Conservation (phyloP, 2,797 vertebrate species). For the Gadopsis marmoratus region DNA sequence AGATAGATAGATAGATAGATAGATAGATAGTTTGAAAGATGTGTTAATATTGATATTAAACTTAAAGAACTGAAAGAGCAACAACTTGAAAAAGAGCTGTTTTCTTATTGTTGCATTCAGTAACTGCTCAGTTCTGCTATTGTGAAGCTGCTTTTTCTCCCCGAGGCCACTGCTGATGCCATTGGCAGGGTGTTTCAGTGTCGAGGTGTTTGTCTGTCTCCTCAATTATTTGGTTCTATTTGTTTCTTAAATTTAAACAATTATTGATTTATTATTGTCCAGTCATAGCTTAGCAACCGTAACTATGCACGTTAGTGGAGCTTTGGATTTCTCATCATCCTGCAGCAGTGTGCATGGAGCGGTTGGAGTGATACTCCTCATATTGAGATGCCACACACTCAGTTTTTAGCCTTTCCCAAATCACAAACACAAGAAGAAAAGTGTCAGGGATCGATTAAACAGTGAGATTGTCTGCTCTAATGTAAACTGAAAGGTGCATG, state of each 20-base stretch:
- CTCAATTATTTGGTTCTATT: not conserved
- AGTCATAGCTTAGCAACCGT: not conserved
- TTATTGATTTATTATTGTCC: not conserved
- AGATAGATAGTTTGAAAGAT: not conserved
- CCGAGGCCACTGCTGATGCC: not conserved
- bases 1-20: too few relatives aligned
- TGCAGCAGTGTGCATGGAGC: not conserved
- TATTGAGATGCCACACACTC: not conserved
- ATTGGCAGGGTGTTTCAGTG: constrained; percentile 5
- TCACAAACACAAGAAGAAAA: not conserved
- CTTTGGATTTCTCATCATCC: not conserved
- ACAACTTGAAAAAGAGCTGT: not conserved
- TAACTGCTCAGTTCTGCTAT: constrained; percentile 4
- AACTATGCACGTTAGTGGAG: not conserved
- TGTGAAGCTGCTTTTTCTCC: constrained; percentile 4
- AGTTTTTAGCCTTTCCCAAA: not conserved
- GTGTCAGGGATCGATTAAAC: not conserved
- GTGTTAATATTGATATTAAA: not conserved
- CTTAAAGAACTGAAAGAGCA: not conserved
- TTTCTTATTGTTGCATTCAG: not conserved
- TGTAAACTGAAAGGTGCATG: not conserved
- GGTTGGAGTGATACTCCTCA: not conserved
- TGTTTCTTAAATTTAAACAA: not conserved
- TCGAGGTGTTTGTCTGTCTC: not conserved
- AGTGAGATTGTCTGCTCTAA: not conserved